Percentiles rank a stretch among this genome's conserved stretches.
Evolutionary conservation across 2,888 invertebrate species (phyloP).

Genomic region (Leptothorax acervorum): DNA sequence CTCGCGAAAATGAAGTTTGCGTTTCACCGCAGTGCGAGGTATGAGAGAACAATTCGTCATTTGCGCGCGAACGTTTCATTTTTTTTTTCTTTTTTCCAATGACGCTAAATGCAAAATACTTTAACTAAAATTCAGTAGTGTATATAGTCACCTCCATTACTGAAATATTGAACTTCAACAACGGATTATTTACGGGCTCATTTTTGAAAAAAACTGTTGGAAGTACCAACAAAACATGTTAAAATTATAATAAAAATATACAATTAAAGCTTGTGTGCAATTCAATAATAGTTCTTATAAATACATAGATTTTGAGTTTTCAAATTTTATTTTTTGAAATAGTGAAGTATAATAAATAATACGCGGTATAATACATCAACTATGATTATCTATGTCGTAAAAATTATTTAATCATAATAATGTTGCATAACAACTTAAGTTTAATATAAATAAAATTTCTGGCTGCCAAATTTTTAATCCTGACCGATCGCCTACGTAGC

Average conservation of each 20-base stretch:
- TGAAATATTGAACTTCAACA: neutral
- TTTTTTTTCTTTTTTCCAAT: neutral
- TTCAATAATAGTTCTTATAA: neutral
- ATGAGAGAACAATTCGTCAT: conserved; percentile 33
- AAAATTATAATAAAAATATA: neutral
- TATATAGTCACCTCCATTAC: neutral
- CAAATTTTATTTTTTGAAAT: neutral
- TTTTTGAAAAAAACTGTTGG: neutral
- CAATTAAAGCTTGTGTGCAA: neutral
- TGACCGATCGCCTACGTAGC: neutral
- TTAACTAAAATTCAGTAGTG: neutral
- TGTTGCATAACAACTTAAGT: neutral
- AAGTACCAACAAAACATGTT: neutral
- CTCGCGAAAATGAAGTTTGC: conserved; percentile 44
- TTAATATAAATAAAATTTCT: neutral
- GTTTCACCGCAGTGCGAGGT: conserved; percentile 18
- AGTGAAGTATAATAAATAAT: neutral
- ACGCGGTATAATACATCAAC: neutral
- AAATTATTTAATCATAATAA: neutral
- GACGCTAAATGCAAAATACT: neutral
- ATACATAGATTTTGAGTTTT: neutral
- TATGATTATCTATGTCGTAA: neutral
- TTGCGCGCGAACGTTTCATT: neutral
- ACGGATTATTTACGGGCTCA: neutral
- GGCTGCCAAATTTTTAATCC: neutral